phyloP scores from a whole-genome alignment of 2,113 vertebrate species.

The Macquaria ambigua region DNA sequence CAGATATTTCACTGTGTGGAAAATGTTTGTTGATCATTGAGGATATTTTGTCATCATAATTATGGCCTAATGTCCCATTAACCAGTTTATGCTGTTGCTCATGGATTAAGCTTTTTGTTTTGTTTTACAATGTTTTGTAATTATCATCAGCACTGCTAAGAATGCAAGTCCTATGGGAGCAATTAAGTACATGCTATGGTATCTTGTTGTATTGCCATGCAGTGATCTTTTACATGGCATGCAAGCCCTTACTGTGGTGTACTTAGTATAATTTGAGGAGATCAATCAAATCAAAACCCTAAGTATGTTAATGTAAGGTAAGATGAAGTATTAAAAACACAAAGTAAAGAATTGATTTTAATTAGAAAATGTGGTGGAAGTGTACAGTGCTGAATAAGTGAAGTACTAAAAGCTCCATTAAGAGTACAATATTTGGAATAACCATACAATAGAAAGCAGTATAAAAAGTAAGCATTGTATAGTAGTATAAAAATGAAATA shows the following conservation, averaged over 20 bases:
- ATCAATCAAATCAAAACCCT: background rate
- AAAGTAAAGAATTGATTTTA: background rate
- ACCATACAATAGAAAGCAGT: background rate
- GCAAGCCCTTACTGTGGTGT: background rate
- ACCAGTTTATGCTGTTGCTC: conserved; percentile 9
- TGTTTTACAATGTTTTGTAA: conserved; percentile 12
- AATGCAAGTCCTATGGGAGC: conserved; percentile 1
- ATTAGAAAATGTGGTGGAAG: background rate
- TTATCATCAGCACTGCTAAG: conserved; percentile 16
- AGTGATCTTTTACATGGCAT: background rate
- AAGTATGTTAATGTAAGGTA: background rate
- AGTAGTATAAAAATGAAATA: background rate
- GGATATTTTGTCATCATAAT: conserved; percentile 26
- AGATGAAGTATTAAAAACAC: background rate
- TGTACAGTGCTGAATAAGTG: background rate
- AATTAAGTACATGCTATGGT: conserved; percentile 1
- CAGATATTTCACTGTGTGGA: conserved; percentile 19
- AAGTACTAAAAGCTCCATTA: background rate
- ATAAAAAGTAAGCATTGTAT: background rate
- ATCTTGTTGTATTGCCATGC: background rate
- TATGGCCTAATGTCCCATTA: conserved; percentile 12
- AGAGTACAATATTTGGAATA: background rate
- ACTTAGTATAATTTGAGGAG: background rate
- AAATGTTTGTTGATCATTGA: conserved; percentile 8
- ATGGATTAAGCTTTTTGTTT: conserved; percentile 15